phyloP scores from a whole-genome alignment of 37 sponge, comb jelly and placozoan species.

The Cladorhizidae sp. region DNA sequence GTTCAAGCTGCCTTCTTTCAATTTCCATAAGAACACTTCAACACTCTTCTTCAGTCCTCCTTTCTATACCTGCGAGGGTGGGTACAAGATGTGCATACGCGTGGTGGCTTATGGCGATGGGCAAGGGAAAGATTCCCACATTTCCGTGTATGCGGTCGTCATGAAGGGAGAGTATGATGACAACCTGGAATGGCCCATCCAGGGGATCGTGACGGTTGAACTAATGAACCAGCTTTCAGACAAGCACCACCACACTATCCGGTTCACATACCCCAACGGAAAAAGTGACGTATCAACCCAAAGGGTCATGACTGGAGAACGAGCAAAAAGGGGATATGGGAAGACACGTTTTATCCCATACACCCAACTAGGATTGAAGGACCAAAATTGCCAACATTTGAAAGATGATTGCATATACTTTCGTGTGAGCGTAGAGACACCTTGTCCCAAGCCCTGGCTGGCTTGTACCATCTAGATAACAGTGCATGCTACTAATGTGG shows the following conservation, averaged over 20 bases:
- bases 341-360: slow-evolving; percentile 4
- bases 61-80: slow-evolving; percentile 23
- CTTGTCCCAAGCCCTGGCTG: slow-evolving; percentile 13
- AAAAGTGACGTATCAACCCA: not conserved
- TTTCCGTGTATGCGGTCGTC: slow-evolving; percentile 34
- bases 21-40: not conserved
- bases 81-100: slow-evolving; percentile 47
- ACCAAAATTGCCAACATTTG: slow-evolving; percentile 38
- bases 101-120: slow-evolving; percentile 47
- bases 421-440: slow-evolving; percentile 24
- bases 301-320: not conserved
- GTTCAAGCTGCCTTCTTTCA: slow-evolving; percentile 7
- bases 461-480: not conserved
- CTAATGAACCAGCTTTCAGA: slow-evolving; percentile 52
- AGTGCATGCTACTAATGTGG: no score
- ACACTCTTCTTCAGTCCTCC: slow-evolving; percentile 12
- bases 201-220: slow-evolving; percentile 15
- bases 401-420: slow-evolving; percentile 53
- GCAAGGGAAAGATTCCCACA: slow-evolving; percentile 33
- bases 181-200: slow-evolving; percentile 31
- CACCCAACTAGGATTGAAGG: slow-evolving; percentile 7
- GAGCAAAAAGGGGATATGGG: slow-evolving; percentile 15
- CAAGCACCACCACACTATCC: slow-evolving; percentile 18
- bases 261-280: not conserved
- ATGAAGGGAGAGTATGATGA: slow-evolving; percentile 56